These are phyloP conservation scores for Cataglyphis livida DNA, from an alignment of 2,888 invertebrate genomes.

Conservation along the genomic window DNA sequence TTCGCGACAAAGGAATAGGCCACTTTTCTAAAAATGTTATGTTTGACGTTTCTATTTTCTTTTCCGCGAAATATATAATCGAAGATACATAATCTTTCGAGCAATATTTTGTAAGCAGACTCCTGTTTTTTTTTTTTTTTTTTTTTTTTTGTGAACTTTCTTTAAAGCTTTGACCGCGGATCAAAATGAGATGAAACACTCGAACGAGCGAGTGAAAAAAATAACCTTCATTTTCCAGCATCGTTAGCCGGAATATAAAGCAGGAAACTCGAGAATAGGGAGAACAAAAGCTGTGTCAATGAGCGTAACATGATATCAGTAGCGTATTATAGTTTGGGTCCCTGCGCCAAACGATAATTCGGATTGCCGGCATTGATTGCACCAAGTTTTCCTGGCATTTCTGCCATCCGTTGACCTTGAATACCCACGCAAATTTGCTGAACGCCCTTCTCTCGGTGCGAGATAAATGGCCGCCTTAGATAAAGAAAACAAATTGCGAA, in stretches of 20 bases:
- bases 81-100: background rate
- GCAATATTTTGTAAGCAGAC: background rate
- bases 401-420: conserved; percentile 46
- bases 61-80: background rate
- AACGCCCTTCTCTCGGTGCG: background rate
- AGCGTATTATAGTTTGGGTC: conserved; percentile 34
- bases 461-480: background rate
- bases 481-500: conserved; percentile 5
- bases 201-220: background rate
- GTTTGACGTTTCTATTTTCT: conserved; percentile 25
- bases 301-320: background rate
- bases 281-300: conserved; percentile 6
- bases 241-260: conserved; percentile 16
- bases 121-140: background rate
- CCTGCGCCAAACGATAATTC: conserved; percentile 55
- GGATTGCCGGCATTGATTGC: conserved; percentile 67
- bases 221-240: conserved; percentile 1
- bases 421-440: conserved; percentile 21
- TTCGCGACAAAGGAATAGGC: background rate
- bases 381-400: conserved; percentile 57
- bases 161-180: conserved; percentile 3
- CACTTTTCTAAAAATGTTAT: background rate
- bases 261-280: background rate
- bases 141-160: background rate
- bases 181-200: background rate